phyloP scores from a whole-genome alignment of 1,140 invertebrate species.

The Notospermus geniculatus region DNA sequence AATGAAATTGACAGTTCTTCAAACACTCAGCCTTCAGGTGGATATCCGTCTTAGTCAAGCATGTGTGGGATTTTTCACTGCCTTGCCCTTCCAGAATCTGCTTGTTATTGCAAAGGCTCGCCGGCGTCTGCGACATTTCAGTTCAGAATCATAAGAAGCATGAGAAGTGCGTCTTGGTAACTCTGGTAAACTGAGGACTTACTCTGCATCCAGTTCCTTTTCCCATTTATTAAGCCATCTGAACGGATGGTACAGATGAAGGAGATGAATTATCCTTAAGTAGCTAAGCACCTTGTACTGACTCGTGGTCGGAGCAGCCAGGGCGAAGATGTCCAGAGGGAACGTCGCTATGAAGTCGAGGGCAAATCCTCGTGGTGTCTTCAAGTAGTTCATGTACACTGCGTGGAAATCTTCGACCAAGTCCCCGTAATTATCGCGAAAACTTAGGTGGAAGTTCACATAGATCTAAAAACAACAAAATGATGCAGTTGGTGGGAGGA shows the following conservation, averaged over 20 bases:
- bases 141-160: too few species aligned
- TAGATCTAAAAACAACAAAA: neutral
- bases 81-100: too few species aligned
- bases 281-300: neutral
- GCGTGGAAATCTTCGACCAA: neutral
- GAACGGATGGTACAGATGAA: neutral
- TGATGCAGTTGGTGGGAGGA: too few species aligned
- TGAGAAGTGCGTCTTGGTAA: too few species aligned
- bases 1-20: too few species aligned
- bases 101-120: too few species aligned
- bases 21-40: too few species aligned
- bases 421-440: conserved; percentile 2
- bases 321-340: conserved; percentile 4
- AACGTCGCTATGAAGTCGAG: conserved; percentile 2
- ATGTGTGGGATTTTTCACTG: too few species aligned
- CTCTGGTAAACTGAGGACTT: too few species aligned
- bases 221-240: neutral
- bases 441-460: neutral
- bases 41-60: too few species aligned
- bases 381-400: too few species aligned
- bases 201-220: neutral
- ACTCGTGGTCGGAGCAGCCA: neutral
- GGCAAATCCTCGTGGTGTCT: neutral
- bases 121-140: too few species aligned
- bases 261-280: neutral